These are phyloP conservation scores for Ectobius pallidus DNA, from an alignment of 2,888 invertebrate genomes.

Conservation along the genomic window DNA sequence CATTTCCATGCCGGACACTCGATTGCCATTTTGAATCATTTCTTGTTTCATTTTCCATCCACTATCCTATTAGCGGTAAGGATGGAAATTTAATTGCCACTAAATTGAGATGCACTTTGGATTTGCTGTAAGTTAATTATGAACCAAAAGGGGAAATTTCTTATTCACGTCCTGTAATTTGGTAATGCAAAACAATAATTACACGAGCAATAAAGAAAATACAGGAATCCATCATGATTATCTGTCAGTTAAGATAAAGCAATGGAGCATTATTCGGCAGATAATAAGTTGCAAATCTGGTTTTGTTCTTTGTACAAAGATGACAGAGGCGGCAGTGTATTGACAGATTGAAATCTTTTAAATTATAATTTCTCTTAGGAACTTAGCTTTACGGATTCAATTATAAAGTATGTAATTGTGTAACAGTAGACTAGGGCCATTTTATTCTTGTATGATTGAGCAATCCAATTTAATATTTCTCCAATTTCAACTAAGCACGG, in stretches of 20 bases:
- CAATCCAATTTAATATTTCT: no score
- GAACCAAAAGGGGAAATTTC: slow-evolving; percentile 5
- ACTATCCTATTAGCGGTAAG: slow-evolving; percentile 1
- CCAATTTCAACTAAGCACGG: no score
- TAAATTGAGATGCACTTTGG: slow-evolving; percentile 6
- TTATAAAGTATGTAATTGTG: no score
- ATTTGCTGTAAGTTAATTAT: slow-evolving; percentile 4
- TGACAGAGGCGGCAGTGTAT: no score
- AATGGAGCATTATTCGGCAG: neutral
- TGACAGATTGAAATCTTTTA: no score
- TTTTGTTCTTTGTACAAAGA: neutral
- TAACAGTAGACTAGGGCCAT: no score
- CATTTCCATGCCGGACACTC: neutral
- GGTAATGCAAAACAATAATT: neutral
- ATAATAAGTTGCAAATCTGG: neutral
- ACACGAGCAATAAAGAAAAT: neutral
- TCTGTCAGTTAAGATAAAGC: neutral
- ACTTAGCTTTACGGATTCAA: no score
- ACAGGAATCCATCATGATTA: neutral
- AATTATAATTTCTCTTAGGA: no score
- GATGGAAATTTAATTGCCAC: slow-evolving; percentile 1
- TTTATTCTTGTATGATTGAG: no score
- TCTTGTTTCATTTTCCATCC: neutral
- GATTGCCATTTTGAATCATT: neutral
- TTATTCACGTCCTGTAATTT: slow-evolving; percentile 1